Evolutionary conservation across 2,797 vertebrate genomes (phyloP).

Genomic region (Octomys mimax): DNA sequence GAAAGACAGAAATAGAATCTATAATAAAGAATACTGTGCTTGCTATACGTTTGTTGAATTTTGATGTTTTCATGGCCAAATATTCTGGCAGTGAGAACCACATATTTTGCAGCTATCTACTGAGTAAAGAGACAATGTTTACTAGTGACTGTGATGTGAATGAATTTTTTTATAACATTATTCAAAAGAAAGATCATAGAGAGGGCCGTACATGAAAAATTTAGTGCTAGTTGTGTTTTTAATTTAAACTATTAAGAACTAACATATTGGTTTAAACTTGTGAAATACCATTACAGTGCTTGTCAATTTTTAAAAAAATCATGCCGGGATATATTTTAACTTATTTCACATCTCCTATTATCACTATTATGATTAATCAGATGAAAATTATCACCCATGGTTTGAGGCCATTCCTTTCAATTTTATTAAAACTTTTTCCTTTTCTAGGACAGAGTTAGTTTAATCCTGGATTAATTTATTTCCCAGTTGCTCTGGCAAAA

Average conservation of each 20-base stretch:
- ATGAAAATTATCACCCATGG: slow-evolving; percentile 46
- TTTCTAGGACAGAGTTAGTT: slow-evolving; percentile 57
- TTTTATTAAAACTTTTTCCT: slow-evolving; percentile 68
- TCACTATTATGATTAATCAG: slow-evolving; percentile 64
- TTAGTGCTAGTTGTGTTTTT: slow-evolving; percentile 48
- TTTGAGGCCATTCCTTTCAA: slow-evolving; percentile 30
- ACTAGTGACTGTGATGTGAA: background rate
- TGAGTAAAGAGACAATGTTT: background rate
- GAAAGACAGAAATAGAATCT: background rate
- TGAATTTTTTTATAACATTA: slow-evolving; percentile 39
- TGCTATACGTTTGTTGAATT: slow-evolving; percentile 13
- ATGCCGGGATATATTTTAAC: slow-evolving; percentile 53
- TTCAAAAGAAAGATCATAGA: slow-evolving; percentile 1
- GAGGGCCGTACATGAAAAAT: background rate
- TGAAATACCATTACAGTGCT: slow-evolving; percentile 17
- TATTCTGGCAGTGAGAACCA: slow-evolving; percentile 20
- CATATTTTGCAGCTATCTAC: background rate
- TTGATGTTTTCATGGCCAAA: slow-evolving; percentile 59
- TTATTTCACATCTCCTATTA: slow-evolving; percentile 65
- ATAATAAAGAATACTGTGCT: background rate
- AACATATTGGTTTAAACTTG: slow-evolving; percentile 58
- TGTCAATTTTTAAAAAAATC: background rate
- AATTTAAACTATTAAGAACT: slow-evolving; percentile 40
- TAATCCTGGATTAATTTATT: slow-evolving; percentile 65
- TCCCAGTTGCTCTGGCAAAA: slow-evolving; percentile 39